Conservation (phyloP, 2,888 invertebrate genomes). For the Rhagonycha fulva region DNA sequence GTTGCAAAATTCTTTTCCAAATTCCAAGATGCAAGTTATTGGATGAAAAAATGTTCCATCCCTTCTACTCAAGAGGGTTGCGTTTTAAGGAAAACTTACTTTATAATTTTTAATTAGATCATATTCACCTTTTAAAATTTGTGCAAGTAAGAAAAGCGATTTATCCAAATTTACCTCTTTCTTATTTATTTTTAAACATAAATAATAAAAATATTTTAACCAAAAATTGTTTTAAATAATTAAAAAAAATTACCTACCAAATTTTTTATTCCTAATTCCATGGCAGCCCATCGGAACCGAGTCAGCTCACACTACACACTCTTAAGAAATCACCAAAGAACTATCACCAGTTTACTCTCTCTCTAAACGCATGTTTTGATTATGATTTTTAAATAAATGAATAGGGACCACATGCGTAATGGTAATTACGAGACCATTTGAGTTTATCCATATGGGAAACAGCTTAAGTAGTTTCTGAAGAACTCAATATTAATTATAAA, state of each 20-base stretch:
- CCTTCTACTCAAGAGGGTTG: neutral
- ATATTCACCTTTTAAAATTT: neutral
- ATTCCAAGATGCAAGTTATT: neutral
- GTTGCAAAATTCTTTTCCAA: neutral
- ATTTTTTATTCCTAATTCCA: neutral
- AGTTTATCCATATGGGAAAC: constrained; percentile 22
- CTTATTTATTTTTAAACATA: too few relatives aligned
- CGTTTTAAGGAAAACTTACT: neutral
- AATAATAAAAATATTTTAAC: too few relatives aligned
- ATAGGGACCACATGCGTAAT: neutral
- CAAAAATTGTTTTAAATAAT: neutral
- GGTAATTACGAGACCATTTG: constrained; percentile 23
- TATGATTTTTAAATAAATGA: neutral
- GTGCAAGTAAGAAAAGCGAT: too few relatives aligned
- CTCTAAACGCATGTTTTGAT: neutral
- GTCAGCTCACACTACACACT: neutral
- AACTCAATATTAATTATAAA: neutral
- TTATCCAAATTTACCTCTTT: too few relatives aligned
- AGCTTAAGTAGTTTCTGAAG: constrained; percentile 12
- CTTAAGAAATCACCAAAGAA: neutral
- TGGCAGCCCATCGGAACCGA: neutral
- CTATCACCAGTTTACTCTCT: neutral
- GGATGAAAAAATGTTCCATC: neutral
- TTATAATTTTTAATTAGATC: neutral
- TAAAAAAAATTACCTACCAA: neutral